Conservation (phyloP, 2,888 invertebrate species). For the Polylopha cassiicola region DNA sequence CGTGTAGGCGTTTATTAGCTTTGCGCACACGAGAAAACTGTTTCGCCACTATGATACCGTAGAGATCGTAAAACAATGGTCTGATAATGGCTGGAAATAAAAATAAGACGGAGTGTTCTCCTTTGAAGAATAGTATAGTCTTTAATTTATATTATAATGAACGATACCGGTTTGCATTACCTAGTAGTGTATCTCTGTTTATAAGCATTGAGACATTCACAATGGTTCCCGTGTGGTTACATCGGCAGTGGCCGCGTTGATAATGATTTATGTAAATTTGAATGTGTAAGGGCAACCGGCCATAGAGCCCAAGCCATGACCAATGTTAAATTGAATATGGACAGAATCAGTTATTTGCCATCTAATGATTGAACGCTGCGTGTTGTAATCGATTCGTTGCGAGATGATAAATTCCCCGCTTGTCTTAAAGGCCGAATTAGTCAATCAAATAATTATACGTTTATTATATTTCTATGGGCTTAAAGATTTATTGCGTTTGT, state of each 20-base stretch:
- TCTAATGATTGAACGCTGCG: slow-evolving; percentile 43
- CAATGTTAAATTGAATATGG: slow-evolving; percentile 61
- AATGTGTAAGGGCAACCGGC: slow-evolving; percentile 49
- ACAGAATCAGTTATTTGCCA: slow-evolving; percentile 51
- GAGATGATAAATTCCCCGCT: slow-evolving; percentile 46
- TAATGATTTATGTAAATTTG: slow-evolving; percentile 59
- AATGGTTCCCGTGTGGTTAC: too few relatives aligned
- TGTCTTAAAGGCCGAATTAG: slow-evolving; percentile 12
- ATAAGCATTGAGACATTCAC: too few relatives aligned
- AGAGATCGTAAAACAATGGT: slow-evolving; percentile 13
- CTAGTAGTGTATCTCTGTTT: too few relatives aligned
- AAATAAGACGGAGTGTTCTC: background rate
- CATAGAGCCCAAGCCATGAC: slow-evolving; percentile 53
- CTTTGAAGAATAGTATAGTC: too few relatives aligned
- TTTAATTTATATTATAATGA: too few relatives aligned
- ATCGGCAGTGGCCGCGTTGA: slow-evolving; percentile 22
- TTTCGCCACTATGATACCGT: background rate
- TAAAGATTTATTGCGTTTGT: background rate
- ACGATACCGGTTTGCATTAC: background rate
- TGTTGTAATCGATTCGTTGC: slow-evolving; percentile 50
- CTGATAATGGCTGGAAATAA: slow-evolving; percentile 4
- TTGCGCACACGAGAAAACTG: slow-evolving; percentile 21
- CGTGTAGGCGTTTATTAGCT: slow-evolving; percentile 42
- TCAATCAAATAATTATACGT: slow-evolving; percentile 19
- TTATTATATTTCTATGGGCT: slow-evolving; percentile 7